Conservation (phyloP, 2,888 invertebrate genomes). For the Zaprionus obscuricornis region DNA sequence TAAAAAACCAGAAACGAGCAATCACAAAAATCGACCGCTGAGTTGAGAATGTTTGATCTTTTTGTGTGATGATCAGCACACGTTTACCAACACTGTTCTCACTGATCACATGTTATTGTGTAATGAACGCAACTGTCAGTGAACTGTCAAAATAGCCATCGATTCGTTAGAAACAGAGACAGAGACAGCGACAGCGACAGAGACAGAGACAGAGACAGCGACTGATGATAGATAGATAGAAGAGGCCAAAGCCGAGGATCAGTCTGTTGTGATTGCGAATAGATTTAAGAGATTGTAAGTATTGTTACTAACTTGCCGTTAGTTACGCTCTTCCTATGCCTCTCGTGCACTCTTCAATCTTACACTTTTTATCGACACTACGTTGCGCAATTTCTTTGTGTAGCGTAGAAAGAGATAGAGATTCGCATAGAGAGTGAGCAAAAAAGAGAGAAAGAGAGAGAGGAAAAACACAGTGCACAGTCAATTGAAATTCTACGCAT, state of each 20-base stretch:
- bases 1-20: conserved; percentile 56
- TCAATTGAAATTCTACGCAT: conserved; percentile 78
- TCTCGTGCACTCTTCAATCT: conserved; percentile 3
- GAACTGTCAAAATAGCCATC: conserved; percentile 63
- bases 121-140: conserved; percentile 50
- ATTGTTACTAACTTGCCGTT: conserved; percentile 5
- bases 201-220: no score
- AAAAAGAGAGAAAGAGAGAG: not conserved
- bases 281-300: conserved; percentile 27
- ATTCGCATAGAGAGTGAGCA: not conserved
- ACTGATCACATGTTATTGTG: conserved; percentile 22
- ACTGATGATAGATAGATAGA: conserved; percentile 32
- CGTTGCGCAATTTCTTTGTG: conserved; percentile 47
- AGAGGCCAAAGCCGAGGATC: conserved; percentile 44
- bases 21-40: conserved; percentile 46
- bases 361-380: conserved; percentile 23
- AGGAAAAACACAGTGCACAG: conserved; percentile 37
- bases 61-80: conserved; percentile 12
- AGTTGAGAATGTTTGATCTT: conserved; percentile 21
- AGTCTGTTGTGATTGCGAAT: conserved; percentile 32
- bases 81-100: conserved; percentile 50
- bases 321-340: not conserved
- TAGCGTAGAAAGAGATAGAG: no score
- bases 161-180: no score
- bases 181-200: no score